Base-by-base conservation (phyloP, 2,888 invertebrate genomes). In the Drosophila macrothrix region DNA sequence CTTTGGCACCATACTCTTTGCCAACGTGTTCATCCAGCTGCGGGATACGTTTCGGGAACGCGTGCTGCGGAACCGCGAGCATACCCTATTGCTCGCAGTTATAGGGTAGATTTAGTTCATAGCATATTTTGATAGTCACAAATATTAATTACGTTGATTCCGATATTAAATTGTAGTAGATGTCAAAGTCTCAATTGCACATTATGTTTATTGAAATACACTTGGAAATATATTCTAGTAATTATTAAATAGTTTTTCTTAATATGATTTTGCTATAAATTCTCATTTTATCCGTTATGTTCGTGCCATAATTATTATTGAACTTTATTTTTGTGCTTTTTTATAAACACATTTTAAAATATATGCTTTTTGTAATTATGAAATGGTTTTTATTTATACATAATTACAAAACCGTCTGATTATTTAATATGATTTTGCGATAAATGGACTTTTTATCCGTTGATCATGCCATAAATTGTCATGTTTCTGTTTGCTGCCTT, bases 1-100 rank as follows among this genome's bases (percentile, higher is more conserved):
- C 92, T 93, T 96, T 4, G 99, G 99, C 3, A 99, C 99, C 0
- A 94, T 98, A 68, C 95, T 99, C 87, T 99, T 99, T 91, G 97
- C 98, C 0, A 98, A 98, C 92, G 90, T 97, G 28, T 75, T 95
- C 39, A 94, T 95, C 89, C 82, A 81, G 69, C 19, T 81, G 49
- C 25, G 50, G 28, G 68, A 77, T 22, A 80, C 77, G 19, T 76
- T 67, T 35, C 53, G 43, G 46, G 56, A 46, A 1, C 67, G 65
- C 7, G 25, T 22, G 4, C 2, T 33, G 19, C 29, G 19, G 12
- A 25, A 0, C 0, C 22, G 12, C 4, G 31, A 33, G 4, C 16
- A 39, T 39, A 19, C 7, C 25, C 39, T 19, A 41, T 62, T 62
- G 22, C 54, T 62, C 16, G n/a, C 53, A 19, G 25, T 33, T 5